Conservation (phyloP, 1,140 invertebrate species). For the Papilio glaucus region DNA sequence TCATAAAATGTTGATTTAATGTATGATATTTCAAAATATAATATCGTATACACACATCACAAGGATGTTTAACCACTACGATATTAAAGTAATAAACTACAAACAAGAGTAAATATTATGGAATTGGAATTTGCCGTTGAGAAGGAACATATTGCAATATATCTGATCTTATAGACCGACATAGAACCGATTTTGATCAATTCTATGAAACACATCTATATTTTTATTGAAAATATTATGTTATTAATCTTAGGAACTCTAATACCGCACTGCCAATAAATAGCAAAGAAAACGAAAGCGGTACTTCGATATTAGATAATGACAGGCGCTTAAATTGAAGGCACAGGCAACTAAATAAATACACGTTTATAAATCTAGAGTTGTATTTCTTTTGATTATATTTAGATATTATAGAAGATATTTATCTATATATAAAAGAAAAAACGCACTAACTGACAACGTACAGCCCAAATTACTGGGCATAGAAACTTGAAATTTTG, state of each 20-base stretch:
- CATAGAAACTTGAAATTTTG: too few species aligned
- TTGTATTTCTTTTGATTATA: too few species aligned
- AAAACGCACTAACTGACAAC: too few species aligned
- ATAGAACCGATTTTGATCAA: neutral
- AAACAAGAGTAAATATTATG: slow-evolving; percentile 15
- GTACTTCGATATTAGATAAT: neutral
- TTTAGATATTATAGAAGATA: too few species aligned
- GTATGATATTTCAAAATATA: neutral
- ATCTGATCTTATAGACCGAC: slow-evolving; percentile 5
- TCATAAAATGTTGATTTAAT: neutral
- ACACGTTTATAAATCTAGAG: too few species aligned
- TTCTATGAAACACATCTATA: slow-evolving; percentile 5
- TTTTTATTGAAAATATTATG: neutral
- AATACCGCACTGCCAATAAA: neutral
- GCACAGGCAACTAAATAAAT: too few species aligned
- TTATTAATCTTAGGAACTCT: neutral
- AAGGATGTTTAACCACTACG: neutral
- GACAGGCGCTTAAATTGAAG: neutral
- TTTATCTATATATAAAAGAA: too few species aligned
- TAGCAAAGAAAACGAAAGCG: neutral
- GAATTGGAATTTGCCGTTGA: slow-evolving; percentile 16
- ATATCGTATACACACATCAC: neutral
- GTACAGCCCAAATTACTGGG: too few species aligned
- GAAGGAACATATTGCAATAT: slow-evolving; percentile 3
- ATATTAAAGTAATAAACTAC: slow-evolving; percentile 16